phyloP scores from a whole-genome alignment of 1,140 invertebrate species.

The Drosophila erecta region DNA sequence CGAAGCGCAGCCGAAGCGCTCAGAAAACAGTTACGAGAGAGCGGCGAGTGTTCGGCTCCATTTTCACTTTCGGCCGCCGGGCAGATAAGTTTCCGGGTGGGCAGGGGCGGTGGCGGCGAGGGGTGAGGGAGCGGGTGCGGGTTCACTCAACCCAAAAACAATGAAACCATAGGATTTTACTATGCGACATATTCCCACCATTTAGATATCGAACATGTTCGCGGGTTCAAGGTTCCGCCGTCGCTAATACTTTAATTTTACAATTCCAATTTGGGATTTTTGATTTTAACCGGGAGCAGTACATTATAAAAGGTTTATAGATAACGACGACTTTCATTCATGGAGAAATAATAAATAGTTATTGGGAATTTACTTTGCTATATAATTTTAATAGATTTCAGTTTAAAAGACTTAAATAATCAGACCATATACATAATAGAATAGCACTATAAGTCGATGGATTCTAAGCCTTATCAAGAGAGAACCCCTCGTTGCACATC shows the following conservation, averaged over 20 bases:
- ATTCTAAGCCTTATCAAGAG: not conserved
- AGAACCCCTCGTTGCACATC: not conserved
- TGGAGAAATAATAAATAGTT: too few species aligned
- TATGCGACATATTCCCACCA: not conserved
- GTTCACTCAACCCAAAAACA: constrained; percentile 39
- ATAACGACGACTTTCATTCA: not conserved
- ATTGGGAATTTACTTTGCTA: too few species aligned
- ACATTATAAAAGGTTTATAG: not conserved
- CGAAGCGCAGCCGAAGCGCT: constrained; percentile 8
- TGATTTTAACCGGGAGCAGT: not conserved
- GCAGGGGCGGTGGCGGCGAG: not conserved
- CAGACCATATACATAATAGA: too few species aligned
- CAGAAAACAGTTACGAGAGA: constrained; percentile 17
- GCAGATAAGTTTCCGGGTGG: not conserved
- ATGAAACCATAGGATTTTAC: not conserved
- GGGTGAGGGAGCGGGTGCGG: not conserved
- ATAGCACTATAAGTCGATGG: too few species aligned
- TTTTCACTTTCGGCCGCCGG: constrained; percentile 32
- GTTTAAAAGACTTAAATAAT: too few species aligned
- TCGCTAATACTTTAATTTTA: not conserved
- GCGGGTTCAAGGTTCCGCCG: not conserved
- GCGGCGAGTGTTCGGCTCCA: constrained; percentile 6
- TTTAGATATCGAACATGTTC: constrained; percentile 6
- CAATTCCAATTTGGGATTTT: not conserved
- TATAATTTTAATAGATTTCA: too few species aligned